A percentile compares a stretch with the other conserved stretches of the same genome.
These are phyloP conservation scores for Augochlorella aurata DNA, from an alignment of 2,888 invertebrate species.

Conservation along the genomic window DNA sequence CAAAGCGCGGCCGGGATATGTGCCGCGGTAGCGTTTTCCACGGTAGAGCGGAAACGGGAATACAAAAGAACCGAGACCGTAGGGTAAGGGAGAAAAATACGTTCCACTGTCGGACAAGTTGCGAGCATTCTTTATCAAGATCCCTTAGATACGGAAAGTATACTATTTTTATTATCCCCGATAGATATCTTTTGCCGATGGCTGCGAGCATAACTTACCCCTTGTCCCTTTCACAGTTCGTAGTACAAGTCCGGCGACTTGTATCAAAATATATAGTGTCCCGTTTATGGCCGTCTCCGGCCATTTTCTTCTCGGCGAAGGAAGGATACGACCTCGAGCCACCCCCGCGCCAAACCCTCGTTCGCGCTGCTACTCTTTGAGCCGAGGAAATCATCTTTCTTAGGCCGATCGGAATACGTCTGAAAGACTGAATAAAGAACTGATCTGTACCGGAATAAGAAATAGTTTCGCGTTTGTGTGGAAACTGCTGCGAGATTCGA, in stretches of 20 bases:
- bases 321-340: background rate
- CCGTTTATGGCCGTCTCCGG: slow-evolving; percentile 23
- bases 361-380: background rate
- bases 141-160: slow-evolving; percentile 47
- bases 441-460: background rate
- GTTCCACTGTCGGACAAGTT: slow-evolving; percentile 43
- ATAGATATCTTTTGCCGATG: slow-evolving; percentile 46
- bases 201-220: slow-evolving; percentile 47
- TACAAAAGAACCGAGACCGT: slow-evolving; percentile 24
- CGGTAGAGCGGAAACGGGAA: slow-evolving; percentile 22
- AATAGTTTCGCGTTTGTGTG: background rate
- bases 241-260: slow-evolving; percentile 24
- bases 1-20: slow-evolving; percentile 57
- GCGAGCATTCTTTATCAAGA: slow-evolving; percentile 51
- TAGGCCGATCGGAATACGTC: slow-evolving; percentile 12
- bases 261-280: slow-evolving; percentile 42
- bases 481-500: background rate
- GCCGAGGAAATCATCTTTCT: slow-evolving; percentile 21
- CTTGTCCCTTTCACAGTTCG: slow-evolving; percentile 21
- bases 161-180: slow-evolving; percentile 54
- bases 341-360: background rate
- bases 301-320: background rate
- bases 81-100: slow-evolving; percentile 33
- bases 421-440: background rate
- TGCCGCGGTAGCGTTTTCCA: slow-evolving; percentile 43